These are phyloP conservation scores for Diadromus collaris DNA, from an alignment of 2,888 invertebrate genomes.

Conservation along the genomic window DNA sequence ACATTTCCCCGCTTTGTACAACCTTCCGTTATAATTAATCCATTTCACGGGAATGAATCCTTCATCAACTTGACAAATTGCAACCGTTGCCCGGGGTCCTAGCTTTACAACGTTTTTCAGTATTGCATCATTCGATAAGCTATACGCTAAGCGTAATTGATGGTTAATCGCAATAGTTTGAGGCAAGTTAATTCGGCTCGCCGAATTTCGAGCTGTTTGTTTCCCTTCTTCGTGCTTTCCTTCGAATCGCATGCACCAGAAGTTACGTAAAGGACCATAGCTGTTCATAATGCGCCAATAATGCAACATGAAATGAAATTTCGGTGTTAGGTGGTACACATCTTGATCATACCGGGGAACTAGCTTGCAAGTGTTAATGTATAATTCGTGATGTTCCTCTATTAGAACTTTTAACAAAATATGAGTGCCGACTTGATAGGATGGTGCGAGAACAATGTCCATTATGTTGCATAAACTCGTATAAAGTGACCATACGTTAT, in stretches of 20 bases:
- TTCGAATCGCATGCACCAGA: slow-evolving; percentile 54
- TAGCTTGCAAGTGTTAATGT: slow-evolving; percentile 34
- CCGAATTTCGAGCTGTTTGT: slow-evolving; percentile 27
- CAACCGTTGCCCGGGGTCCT: slow-evolving; percentile 7
- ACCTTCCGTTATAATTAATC: slow-evolving; percentile 17
- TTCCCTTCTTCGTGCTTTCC: slow-evolving; percentile 47
- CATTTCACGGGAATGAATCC: slow-evolving; percentile 24
- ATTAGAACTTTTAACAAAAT: slow-evolving; percentile 41
- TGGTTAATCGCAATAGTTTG: slow-evolving; percentile 44
- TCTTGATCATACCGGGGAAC: slow-evolving; percentile 20
- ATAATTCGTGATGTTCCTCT: slow-evolving; percentile 46
- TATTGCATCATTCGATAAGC: slow-evolving; percentile 16
- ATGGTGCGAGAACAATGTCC: slow-evolving; percentile 41
- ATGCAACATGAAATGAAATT: slow-evolving; percentile 49
- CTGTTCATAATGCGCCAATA: slow-evolving; percentile 23
- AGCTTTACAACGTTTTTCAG: not conserved
- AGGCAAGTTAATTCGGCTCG: slow-evolving; percentile 39
- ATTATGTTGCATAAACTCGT: slow-evolving; percentile 41
- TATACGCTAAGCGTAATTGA: slow-evolving; percentile 42
- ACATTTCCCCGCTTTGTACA: slow-evolving; percentile 38
- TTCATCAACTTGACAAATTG: slow-evolving; percentile 16
- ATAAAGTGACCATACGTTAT: slow-evolving; percentile 51
- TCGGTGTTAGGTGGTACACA: slow-evolving; percentile 34
- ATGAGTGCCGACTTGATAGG: slow-evolving; percentile 34
- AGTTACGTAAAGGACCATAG: slow-evolving; percentile 34